phyloP scores from a whole-genome alignment of 1,140 invertebrate genomes.

The Bombus fervidus region DNA sequence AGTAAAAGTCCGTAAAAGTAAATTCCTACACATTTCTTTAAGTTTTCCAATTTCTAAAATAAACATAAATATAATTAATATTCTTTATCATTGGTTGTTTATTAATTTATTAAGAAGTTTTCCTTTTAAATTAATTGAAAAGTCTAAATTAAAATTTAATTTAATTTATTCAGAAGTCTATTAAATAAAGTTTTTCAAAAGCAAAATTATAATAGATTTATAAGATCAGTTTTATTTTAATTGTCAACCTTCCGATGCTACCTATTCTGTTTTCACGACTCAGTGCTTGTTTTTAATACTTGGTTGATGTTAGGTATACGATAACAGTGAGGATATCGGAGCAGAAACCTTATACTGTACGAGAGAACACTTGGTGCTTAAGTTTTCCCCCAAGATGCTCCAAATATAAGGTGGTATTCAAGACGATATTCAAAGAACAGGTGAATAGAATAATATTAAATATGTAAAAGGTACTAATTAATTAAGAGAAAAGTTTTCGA shows the following conservation, averaged over 20 bases:
- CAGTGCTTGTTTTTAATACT: neutral
- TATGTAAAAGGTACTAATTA: no score
- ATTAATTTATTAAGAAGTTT: neutral
- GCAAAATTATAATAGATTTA: neutral
- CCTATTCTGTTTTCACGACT: neutral
- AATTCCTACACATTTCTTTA: no score
- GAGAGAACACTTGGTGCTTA: conserved; percentile 91
- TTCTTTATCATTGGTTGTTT: neutral
- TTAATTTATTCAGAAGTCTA: no score
- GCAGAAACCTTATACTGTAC: conserved; percentile 90
- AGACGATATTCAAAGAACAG: conserved; percentile 87
- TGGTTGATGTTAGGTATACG: conserved; percentile 84
- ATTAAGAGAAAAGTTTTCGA: neutral
- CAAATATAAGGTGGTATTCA: conserved; percentile 91
- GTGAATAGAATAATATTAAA: conserved; percentile 68
- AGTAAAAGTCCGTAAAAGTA: no score
- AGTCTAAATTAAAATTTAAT: no score
- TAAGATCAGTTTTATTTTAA: neutral
- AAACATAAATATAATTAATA: neutral
- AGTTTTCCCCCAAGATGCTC: conserved; percentile 93
- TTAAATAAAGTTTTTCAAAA: neutral
- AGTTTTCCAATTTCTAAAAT: neutral
- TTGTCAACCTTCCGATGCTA: neutral
- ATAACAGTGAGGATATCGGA: conserved; percentile 89
- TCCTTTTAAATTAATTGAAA: neutral